Evolutionary conservation across 2,888 invertebrate species (phyloP), one percentile per base, ranked within the genome.

Genomic region (Torymus tubicola): DNA sequence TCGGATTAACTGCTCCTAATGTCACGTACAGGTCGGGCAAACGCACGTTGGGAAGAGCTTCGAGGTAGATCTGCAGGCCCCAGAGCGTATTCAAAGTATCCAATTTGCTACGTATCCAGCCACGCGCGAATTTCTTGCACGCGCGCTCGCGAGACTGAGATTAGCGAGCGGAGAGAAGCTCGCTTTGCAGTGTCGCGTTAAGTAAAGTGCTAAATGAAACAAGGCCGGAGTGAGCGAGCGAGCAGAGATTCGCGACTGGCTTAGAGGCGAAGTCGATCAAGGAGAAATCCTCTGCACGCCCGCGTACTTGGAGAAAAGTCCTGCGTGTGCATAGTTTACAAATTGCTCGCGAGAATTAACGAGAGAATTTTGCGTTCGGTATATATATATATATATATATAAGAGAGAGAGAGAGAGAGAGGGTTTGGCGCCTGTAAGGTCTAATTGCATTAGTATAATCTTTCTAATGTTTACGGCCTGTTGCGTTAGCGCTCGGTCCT

Each of bases 161-260:
- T 75, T 68, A 68, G 68, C 67, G 74, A 57, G 3, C 2, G n/a
- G 58, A 5, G 42, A 18, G 18, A 55, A 8, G n/a, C 50, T 55
- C 52, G 65, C 21, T 67, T 13, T 53, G 18, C 53, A 11, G 52
- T 42, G 61, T 31, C 50, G 58, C 67, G 52, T 12, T 42, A 57
- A 75, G 68, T 75, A 57, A 68, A 21, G 60, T 31, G 75, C 61
- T 68, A 75, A 75, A 31, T 64, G 73, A 64, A 18, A 63, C 63
- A 53, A 63, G 53, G 16, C 63, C 52, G 2, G 1, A 18, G 53
- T 55, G 21, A 55, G 55, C 10, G 42, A 42, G 14, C 64, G 31
- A 14, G 42, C n/a, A 3, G 60, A 42, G 42, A 42, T 42, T 42
- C 42, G 0, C 42, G 42, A 42, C 42, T 42, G 42, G 42, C 42